Evolutionary conservation across 1,140 invertebrate genomes (phyloP), one percentile per base, ranked within the genome.

Genomic region (Sitodiplosis mosellana): DNA sequence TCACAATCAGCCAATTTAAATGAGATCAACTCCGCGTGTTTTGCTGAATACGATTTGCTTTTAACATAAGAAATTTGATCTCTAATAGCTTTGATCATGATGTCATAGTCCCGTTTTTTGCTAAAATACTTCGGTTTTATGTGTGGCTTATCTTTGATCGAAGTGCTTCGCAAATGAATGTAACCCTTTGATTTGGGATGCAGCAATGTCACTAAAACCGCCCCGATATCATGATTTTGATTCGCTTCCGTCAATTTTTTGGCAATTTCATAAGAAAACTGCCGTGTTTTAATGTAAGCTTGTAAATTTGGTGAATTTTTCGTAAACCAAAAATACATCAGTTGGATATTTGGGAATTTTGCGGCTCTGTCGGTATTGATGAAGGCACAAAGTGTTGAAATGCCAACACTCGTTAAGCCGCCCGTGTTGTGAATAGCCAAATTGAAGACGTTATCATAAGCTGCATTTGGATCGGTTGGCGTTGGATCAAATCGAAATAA

Each of bases 101-200:
- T 71, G 51, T 77, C 65, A 11, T 88, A 71, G 52, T 90, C 87
- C 53, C 83, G 75, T 49, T 76, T 76, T 51, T 87, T 76, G 0
- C 81, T 77, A 56, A 93, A 85, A 56, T 93, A 93, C 56, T 91
- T 91, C 0, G 92, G 89, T 60, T 87, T 82, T 14, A 96, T 83
- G 2, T 82, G 73, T 0, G 91, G 91, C 54, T 83, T 75, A 2
- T 82, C 72, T 11, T 78, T 72, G 0, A 91, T 91, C 65, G 96
- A 81, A 20, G 66, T 70, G 27, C 76, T 85, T 49, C 75, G 76
- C 1, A 94, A 58, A 14, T 77, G 72, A 4, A 94, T 68, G 73
- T 77, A 80, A 0, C 90, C 90, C 0, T 73, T 74, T 57, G 87
- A 91, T 56, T 78, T 80, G 0, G 89, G 88, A 5, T 88, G 69